Base-by-base conservation (phyloP, 2,113 vertebrate genomes). In the Colossoma macropomum region DNA sequence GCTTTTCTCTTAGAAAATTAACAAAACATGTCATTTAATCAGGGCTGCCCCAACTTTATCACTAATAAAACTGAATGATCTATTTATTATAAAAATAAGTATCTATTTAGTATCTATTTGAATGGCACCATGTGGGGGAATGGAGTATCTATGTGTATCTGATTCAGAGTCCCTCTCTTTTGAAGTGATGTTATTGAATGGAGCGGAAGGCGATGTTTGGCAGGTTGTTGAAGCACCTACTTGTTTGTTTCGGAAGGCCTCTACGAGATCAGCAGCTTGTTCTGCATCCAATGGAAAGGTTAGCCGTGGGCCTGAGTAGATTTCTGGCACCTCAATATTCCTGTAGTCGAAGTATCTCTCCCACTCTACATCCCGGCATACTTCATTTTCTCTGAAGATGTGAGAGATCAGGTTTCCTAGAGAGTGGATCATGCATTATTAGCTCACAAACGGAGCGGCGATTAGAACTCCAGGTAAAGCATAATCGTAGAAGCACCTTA, bases 181-280 rank as follows among this genome's bases (percentile, higher is more conserved):
- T n/a, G 6, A 27, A 13, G 59, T 16, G 11, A 27, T 0, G n/a
- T 62, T 62, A 62, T 27, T 1, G 10, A 4, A 4, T 52, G 27
- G 10, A 32, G 56, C 16, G 63, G 28, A 63, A 23, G 7, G 16
- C 69, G 45, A 65, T 66, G n/a, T 63, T 21, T 21, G 1, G 32
- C 41, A 54, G 74, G 7, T 17, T 30, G 50, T 4, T n/a, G 3
- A 10, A 71, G 62, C 28, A 80, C 96, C 88, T 95, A 98, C 98
- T 91, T 96, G 95, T 90, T 96, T 96, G 88, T 95, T 94, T 87
- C 95, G 95, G 93, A 98, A 99, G 74, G 98, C 97, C 91, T 99
- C 97, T 85, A 99, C 91, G 82, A 99, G 93, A 86, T 91, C 90
- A 0, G 95, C 90, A 0, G 94, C 96, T 3, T 98, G 95, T 65